phyloP scores from a whole-genome alignment of 2,797 vertebrate species.

The Gymnoscopelus microlampas region DNA sequence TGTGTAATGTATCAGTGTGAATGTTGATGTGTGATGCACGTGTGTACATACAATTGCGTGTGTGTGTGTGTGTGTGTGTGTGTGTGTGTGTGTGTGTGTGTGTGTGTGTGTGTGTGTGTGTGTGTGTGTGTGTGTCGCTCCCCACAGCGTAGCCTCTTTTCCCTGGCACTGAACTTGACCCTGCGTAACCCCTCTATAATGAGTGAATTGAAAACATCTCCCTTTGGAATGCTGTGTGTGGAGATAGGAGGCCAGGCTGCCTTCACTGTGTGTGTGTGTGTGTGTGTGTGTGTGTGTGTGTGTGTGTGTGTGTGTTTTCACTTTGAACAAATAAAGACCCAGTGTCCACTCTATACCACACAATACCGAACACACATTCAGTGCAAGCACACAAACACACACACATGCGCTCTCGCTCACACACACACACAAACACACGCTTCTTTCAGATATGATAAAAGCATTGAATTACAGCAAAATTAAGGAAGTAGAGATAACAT shows the following conservation, averaged over 20 bases:
- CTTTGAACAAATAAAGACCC: constrained; percentile 90
- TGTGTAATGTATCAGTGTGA: not conserved
- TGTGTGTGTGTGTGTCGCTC: constrained; percentile 55
- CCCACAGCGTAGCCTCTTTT: constrained; percentile 87
- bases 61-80: constrained; percentile 52
- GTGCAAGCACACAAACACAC: not conserved
- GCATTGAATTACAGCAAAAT: too few relatives aligned
- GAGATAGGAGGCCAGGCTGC: constrained; percentile 88
- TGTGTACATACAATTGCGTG: not conserved
- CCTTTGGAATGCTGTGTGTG: constrained; percentile 95
- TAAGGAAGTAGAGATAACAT: too few relatives aligned
- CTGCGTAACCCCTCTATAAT: constrained; percentile 93
- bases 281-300: constrained; percentile 32
- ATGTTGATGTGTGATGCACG: constrained; percentile 20
- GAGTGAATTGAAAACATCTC: constrained; percentile 99
- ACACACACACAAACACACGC: not conserved
- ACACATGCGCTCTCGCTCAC: not conserved
- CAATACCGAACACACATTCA: constrained; percentile 45
- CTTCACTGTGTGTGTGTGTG: constrained; percentile 44
- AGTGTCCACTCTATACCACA: constrained; percentile 77
- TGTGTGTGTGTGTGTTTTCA: constrained; percentile 34
- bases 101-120: constrained; percentile 43
- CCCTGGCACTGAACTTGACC: constrained; percentile 99
- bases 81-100: constrained; percentile 36
- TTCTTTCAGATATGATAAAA: too few relatives aligned